phyloP scores from a whole-genome alignment of 2,797 vertebrate genomes.

The Setipinna tenuifilis region DNA sequence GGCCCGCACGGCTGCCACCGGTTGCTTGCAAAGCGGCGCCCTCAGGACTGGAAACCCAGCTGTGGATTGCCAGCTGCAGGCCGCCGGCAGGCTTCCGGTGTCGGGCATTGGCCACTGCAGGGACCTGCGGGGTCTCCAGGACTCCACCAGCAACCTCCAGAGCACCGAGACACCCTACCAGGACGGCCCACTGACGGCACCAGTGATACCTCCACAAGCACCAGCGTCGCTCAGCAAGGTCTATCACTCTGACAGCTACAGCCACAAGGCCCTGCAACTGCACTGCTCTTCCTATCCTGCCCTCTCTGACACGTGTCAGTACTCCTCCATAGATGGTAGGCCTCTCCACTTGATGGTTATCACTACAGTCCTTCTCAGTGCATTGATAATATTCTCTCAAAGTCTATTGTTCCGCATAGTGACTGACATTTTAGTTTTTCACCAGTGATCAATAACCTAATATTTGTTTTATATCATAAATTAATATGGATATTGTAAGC shows the following conservation, averaged over 20 bases:
- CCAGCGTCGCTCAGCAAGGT: slow-evolving; percentile 70
- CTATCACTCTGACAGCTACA: slow-evolving; percentile 78
- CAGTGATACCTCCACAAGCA: slow-evolving; percentile 46
- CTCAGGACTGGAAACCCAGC: slow-evolving; percentile 68
- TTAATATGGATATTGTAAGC: not conserved
- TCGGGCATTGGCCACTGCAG: slow-evolving; percentile 67
- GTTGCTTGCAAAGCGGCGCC: slow-evolving; percentile 69
- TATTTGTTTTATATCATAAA: not conserved
- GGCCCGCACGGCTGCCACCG: slow-evolving; percentile 84
- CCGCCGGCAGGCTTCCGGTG: slow-evolving; percentile 59
- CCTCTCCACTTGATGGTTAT: not conserved
- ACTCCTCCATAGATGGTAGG: slow-evolving; percentile 85
- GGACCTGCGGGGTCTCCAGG: slow-evolving; percentile 68
- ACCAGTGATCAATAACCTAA: not conserved
- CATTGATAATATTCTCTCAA: not conserved
- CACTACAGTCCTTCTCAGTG: not conserved
- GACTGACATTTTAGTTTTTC: not conserved
- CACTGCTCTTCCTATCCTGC: slow-evolving; percentile 81
- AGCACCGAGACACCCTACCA: slow-evolving; percentile 72
- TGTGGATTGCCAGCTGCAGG: slow-evolving; percentile 76
- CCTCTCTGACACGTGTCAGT: slow-evolving; percentile 82
- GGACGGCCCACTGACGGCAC: slow-evolving; percentile 64
- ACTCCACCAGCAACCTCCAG: slow-evolving; percentile 59
- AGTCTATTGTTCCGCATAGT: not conserved
- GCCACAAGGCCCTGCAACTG: slow-evolving; percentile 80